Conservation (phyloP, 2,888 invertebrate species). For the Elmis aenea region DNA sequence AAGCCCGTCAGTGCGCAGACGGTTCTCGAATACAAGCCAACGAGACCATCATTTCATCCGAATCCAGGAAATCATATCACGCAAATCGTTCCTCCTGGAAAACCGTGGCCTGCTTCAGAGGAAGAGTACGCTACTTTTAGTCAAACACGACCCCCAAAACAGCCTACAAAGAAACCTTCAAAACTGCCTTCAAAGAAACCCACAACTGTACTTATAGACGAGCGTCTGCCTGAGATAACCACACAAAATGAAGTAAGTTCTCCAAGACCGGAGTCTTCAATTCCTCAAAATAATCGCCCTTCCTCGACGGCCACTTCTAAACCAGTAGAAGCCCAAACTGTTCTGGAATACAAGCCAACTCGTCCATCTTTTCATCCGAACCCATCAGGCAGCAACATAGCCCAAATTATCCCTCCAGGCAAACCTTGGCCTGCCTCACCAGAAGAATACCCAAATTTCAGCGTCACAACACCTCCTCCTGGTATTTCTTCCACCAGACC, state of each 20-base stretch:
- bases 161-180: too few species aligned
- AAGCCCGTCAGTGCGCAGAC: constrained; percentile 1
- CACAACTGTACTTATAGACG: background rate
- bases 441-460: constrained; percentile 16
- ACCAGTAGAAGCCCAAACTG: background rate
- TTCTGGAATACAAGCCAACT: constrained; percentile 16
- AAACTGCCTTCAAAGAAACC: background rate
- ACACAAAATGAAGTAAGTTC: background rate
- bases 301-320: constrained; percentile 10
- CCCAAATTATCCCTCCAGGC: constrained; percentile 17
- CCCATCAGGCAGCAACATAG: constrained; percentile 6
- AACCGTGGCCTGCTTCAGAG: constrained; percentile 8
- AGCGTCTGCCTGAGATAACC: constrained; percentile 4
- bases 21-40: constrained; percentile 19
- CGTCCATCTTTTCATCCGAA: constrained; percentile 11
- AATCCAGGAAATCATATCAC: constrained; percentile 5
- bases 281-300: constrained; percentile 4
- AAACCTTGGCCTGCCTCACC: constrained; percentile 20
- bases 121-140: constrained; percentile 5
- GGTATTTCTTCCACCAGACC: background rate
- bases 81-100: constrained; percentile 13
- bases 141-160: background rate
- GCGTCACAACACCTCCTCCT: constrained; percentile 10
- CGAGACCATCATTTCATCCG: constrained; percentile 8
- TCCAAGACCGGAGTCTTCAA: background rate